Evolutionary conservation across 1,140 invertebrate genomes (phyloP).

Genomic region (Luehdorfia chinensis): DNA sequence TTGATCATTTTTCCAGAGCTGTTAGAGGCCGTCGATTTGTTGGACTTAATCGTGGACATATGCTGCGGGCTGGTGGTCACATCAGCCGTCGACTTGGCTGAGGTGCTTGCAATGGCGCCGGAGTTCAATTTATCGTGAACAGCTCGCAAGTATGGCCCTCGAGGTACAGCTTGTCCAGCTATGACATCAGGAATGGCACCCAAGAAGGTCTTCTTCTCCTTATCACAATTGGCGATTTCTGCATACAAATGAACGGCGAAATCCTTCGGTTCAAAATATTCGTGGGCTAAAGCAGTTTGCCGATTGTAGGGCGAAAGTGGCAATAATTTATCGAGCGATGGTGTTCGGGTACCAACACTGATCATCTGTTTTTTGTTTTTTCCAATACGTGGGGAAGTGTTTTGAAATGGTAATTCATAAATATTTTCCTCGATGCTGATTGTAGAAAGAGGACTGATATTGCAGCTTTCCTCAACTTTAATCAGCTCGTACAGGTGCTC

Average conservation of each 20-base stretch:
- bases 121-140: slow-evolving; percentile 53
- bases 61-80: slow-evolving; percentile 24
- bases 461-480: slow-evolving; percentile 84
- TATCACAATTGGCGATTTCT: slow-evolving; percentile 78
- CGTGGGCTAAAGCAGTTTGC: slow-evolving; percentile 79
- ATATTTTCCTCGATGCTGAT: slow-evolving; percentile 79
- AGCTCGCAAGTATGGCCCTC: slow-evolving; percentile 62
- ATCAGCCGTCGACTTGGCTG: slow-evolving; percentile 24
- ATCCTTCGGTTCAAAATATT: slow-evolving; percentile 86
- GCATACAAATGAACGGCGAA: slow-evolving; percentile 84
- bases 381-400: slow-evolving; percentile 59
- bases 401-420: slow-evolving; percentile 80
- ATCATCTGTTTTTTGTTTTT: slow-evolving; percentile 71
- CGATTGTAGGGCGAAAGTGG: slow-evolving; percentile 73
- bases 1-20: slow-evolving; percentile 80
- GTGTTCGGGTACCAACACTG: slow-evolving; percentile 79
- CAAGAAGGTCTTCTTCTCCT: slow-evolving; percentile 50
- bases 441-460: slow-evolving; percentile 69
- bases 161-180: slow-evolving; percentile 52
- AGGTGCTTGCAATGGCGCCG: slow-evolving; percentile 22
- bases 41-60: slow-evolving; percentile 44
- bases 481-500: slow-evolving; percentile 88
- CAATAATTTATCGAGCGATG: slow-evolving; percentile 80
- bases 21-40: slow-evolving; percentile 66
- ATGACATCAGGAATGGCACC: slow-evolving; percentile 64